Evolutionary conservation across 2,113 vertebrate genomes (phyloP).

Genomic region (Leptobrachium ailaonicum): DNA sequence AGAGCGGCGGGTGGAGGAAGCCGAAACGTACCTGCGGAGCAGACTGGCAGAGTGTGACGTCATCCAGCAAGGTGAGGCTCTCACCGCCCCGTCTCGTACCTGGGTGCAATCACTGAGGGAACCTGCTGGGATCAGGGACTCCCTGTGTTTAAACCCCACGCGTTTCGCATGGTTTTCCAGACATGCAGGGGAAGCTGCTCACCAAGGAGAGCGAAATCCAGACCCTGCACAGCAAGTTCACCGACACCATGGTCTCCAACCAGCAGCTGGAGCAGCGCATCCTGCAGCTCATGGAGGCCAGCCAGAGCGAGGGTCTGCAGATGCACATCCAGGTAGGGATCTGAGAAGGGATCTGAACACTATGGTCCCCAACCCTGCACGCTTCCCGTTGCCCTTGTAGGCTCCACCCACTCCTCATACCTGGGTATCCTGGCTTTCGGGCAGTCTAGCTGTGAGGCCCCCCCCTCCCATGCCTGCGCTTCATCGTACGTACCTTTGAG

Average conservation of each 20-base stretch:
- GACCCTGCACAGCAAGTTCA: constrained; percentile 87
- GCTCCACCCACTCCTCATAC: too few species aligned
- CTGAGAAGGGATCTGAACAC: too few species aligned
- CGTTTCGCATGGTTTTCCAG: constrained; percentile 61
- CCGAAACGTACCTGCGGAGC: constrained; percentile 87
- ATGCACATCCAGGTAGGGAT: constrained; percentile 70
- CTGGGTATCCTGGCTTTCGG: too few species aligned
- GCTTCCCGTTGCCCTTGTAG: too few species aligned
- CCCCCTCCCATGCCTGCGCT: too few species aligned
- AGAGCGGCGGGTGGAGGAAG: constrained; percentile 90
- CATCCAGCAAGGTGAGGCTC: constrained; percentile 80
- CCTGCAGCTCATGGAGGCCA: constrained; percentile 85
- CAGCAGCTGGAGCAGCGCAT: constrained; percentile 90
- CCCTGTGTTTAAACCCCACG: too few species aligned
- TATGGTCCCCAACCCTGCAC: too few species aligned
- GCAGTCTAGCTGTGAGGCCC: too few species aligned
- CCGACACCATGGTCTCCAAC: constrained; percentile 87
- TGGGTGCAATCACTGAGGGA: too few species aligned
- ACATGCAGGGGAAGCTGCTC: constrained; percentile 87
- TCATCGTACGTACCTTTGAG: too few species aligned
- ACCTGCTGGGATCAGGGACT: too few species aligned
- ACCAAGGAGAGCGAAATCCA: constrained; percentile 90
- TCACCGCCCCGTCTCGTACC: background rate
- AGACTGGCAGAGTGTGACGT: constrained; percentile 85
- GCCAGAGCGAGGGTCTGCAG: constrained; percentile 85